Conservation (phyloP, 1,140 invertebrate species). For the Sipha flava region DNA sequence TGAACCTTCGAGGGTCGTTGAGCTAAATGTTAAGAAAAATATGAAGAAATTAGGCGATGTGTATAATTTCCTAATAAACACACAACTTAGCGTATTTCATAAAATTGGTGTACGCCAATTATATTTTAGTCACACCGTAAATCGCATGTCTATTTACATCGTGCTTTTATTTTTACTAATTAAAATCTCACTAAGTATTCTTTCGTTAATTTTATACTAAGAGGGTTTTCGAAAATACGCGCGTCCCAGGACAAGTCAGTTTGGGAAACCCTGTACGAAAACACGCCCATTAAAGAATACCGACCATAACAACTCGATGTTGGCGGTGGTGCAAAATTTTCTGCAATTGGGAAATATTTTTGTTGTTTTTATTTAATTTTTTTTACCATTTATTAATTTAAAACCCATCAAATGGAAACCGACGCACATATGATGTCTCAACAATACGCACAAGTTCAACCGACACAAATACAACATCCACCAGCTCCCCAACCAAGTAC, state of each 20-base stretch:
- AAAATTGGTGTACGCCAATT: too few relatives aligned
- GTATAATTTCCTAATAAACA: too few relatives aligned
- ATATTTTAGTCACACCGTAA: too few relatives aligned
- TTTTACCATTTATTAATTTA: neutral
- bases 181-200: too few relatives aligned
- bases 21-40: too few relatives aligned
- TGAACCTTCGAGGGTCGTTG: too few relatives aligned
- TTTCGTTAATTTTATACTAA: too few relatives aligned
- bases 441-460: slow-evolving; percentile 4
- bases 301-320: neutral
- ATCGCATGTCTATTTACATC: too few relatives aligned
- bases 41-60: too few relatives aligned
- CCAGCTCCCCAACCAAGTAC: slow-evolving; percentile 20
- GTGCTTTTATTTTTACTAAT: too few relatives aligned
- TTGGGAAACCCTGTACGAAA: slow-evolving; percentile 13
- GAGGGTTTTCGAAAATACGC: neutral
- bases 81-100: too few relatives aligned
- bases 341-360: neutral
- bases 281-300: slow-evolving; percentile 1
- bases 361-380: neutral
- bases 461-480: slow-evolving; percentile 13
- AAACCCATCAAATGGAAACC: slow-evolving; percentile 1
- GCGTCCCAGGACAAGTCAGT: neutral
- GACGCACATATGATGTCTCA: slow-evolving; percentile 25
- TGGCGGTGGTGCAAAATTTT: neutral